Conservation (phyloP, 2,113 vertebrate genomes). For the Tichodroma muraria region DNA sequence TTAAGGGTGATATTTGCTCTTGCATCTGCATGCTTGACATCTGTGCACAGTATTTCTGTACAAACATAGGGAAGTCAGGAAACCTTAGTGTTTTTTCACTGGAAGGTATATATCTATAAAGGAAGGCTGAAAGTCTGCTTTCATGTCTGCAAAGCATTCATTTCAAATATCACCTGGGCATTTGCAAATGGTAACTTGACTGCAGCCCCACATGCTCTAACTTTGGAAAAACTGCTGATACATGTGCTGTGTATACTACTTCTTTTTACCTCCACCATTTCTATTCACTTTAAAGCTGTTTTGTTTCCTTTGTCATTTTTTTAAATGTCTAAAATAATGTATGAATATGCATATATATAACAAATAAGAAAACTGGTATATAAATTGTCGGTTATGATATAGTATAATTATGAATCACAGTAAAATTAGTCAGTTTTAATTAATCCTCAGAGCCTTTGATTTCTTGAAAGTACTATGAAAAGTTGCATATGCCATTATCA, state of each 20-base stretch:
- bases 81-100: neutral
- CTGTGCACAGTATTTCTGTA: neutral
- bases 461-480: neutral
- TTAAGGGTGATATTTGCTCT: neutral
- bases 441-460: constrained; percentile 16
- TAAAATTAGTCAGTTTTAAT: neutral
- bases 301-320: neutral
- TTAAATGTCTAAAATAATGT: neutral
- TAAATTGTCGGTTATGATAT: neutral
- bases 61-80: neutral
- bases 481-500: neutral
- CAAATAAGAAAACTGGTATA: neutral
- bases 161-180: neutral
- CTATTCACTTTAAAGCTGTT: neutral
- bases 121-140: neutral
- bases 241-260: neutral
- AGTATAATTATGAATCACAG: neutral
- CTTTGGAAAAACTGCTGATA: neutral
- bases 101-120: neutral
- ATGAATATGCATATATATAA: neutral
- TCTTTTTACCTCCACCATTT: neutral
- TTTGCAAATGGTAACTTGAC: neutral
- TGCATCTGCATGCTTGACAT: neutral
- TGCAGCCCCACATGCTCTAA: neutral
- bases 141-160: neutral